Percentiles rank a stretch among this genome's conserved stretches.
phyloP scores from a whole-genome alignment of 2,113 vertebrate genomes.

The Sialia sialis region DNA sequence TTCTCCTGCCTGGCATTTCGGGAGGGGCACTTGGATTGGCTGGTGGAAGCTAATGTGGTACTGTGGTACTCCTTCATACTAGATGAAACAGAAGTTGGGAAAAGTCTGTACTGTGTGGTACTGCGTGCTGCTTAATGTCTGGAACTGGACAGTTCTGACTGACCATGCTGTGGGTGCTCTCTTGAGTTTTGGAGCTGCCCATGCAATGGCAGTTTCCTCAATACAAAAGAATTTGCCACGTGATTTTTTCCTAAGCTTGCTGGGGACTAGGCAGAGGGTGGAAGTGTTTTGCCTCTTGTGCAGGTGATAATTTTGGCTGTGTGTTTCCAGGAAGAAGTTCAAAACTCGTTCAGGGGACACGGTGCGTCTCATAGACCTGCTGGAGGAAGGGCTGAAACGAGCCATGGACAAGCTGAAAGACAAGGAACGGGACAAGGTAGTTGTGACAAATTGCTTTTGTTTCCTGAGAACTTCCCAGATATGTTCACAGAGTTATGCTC shows the following conservation, averaged over 20 bases:
- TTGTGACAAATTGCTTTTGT: neutral
- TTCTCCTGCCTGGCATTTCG: neutral
- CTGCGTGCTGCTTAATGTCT: neutral
- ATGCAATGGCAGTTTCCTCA: neutral
- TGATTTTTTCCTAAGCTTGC: neutral
- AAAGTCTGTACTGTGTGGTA: neutral
- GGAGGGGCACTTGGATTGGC: neutral
- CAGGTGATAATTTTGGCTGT: neutral
- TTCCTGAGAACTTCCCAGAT: neutral
- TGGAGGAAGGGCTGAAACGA: slow-evolving; percentile 92
- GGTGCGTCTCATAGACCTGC: slow-evolving; percentile 88
- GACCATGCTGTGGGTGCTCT: neutral
- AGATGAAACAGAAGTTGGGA: neutral
- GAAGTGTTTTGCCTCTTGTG: neutral
- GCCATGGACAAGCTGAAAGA: slow-evolving; percentile 97
- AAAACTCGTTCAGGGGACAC: slow-evolving; percentile 96
- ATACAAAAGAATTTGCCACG: neutral
- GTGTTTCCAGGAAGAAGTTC: slow-evolving; percentile 90
- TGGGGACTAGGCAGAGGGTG: neutral
- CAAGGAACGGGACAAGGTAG: slow-evolving; percentile 95
- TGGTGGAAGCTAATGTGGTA: neutral
- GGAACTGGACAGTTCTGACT: neutral
- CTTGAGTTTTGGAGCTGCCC: neutral
- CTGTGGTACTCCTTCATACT: neutral
- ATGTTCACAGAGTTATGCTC: neutral